A percentile compares a stretch with the other conserved stretches of the same genome.
phyloP scores from a whole-genome alignment of 2,113 vertebrate genomes.

The Enhydra lutris region DNA sequence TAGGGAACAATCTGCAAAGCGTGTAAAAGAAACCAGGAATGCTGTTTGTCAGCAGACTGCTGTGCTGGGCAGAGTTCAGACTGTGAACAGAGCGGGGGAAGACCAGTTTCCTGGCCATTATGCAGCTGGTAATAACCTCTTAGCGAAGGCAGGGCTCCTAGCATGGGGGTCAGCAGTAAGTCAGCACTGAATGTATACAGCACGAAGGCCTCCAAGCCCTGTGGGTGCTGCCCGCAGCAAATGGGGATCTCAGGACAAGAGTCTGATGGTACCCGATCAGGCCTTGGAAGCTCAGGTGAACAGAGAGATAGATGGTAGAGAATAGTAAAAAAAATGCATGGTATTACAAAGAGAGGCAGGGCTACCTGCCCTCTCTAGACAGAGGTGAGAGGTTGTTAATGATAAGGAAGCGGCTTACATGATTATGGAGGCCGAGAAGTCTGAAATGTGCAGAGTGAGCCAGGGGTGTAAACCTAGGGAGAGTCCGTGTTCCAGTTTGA shows the following conservation, averaged over 20 bases:
- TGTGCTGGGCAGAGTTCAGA: constrained; percentile 40
- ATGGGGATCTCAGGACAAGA: not conserved
- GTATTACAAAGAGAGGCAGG: not conserved
- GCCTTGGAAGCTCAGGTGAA: too few relatives aligned
- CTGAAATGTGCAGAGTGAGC: not conserved
- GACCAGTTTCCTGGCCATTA: not conserved
- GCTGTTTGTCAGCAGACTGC: not conserved
- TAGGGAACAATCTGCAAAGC: not conserved
- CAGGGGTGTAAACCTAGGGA: not conserved
- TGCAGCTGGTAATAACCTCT: not conserved
- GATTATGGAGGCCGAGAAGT: not conserved
- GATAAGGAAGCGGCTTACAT: not conserved
- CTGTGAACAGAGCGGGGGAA: not conserved
- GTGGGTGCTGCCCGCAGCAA: constrained; percentile 46
- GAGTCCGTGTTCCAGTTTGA: not conserved
- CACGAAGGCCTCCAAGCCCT: constrained; percentile 62
- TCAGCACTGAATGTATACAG: constrained; percentile 36
- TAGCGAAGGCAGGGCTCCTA: not conserved
- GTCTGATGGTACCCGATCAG: not conserved
- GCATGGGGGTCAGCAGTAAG: constrained; percentile 7
- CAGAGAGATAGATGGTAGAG: not conserved
- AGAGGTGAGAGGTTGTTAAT: not conserved
- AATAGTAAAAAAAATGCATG: not conserved
- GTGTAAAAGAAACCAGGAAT: not conserved
- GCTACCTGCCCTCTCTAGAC: not conserved